Evolutionary conservation across 2,888 invertebrate genomes (phyloP), one percentile per base, ranked within the genome.

Genomic region (Lacanobia wlatinum): DNA sequence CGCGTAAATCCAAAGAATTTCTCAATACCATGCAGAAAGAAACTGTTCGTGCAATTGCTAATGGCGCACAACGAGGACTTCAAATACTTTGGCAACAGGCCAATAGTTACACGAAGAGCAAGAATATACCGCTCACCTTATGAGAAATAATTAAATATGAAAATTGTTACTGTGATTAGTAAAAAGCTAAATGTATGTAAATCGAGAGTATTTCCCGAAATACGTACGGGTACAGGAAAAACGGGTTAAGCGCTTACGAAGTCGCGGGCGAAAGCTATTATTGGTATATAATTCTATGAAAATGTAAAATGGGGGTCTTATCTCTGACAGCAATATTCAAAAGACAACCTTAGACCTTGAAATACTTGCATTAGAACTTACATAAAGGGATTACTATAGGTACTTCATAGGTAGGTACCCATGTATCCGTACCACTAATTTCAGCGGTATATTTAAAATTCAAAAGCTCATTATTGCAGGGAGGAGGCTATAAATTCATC

Each of bases 361-460:
- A n/a, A 48, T 48, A 48, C 18, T 7, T 7, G 18, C 18, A 18
- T 48, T 18, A 48, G 16, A 48, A 18, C 6, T 18, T 43, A 3
- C 12, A 43, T 43, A 12, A 43, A 43, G 12, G 43, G 43, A 43
- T 2, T 40, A 40, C 9, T 8, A 9, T 8, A 38, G 3, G 28
- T 28, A 3, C 38, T 38, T 3, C 38, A 38, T 6, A 38, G n/a
- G n/a, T n/a, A 38, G 38, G 66, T 28, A 68, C 2, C 18, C 46
- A 10, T 21, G 46, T 28, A 40, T 21, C 50, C 50, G 16, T 48
- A 58, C 53, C 68, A 69, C 72, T 71, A 79, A 84, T 74, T 84
- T 58, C 38, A 62, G 73, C 62, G 38, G 68, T 61, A 73, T 70
- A 68, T 84, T 84, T 84, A 84, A 84, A 84, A 84, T 82, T 84